Conservation (phyloP, 2,113 vertebrate species). For the Megalops atlanticus region DNA sequence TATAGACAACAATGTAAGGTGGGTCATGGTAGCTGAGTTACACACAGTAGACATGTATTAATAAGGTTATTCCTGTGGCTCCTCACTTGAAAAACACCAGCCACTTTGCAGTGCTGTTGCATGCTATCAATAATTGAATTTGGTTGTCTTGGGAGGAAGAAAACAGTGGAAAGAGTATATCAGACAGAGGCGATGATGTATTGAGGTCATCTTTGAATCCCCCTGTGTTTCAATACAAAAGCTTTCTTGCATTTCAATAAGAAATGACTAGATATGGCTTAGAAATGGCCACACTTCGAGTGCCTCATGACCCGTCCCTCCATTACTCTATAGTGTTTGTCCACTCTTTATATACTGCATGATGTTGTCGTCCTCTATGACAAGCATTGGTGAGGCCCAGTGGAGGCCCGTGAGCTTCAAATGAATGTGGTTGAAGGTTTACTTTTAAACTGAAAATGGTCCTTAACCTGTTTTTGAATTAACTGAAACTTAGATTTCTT, state of each 20-base stretch:
- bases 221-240: neutral
- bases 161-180: neutral
- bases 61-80: neutral
- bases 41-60: neutral
- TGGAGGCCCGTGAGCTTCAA: too few species aligned
- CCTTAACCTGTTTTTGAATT: too few species aligned
- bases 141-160: conserved; percentile 18
- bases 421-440: too few species aligned
- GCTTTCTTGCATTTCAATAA: conserved; percentile 4
- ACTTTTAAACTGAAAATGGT: too few species aligned
- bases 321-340: neutral
- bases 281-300: neutral
- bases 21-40: neutral
- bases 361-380: too few species aligned
- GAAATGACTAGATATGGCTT: neutral
- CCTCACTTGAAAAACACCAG: conserved; percentile 31
- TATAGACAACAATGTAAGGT: neutral
- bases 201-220: neutral
- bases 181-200: conserved; percentile 19
- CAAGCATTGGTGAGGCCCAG: too few species aligned
- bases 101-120: conserved; percentile 37
- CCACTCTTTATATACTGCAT: too few species aligned
- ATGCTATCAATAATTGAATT: conserved; percentile 45
- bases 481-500: too few species aligned
- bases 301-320: neutral